Conservation (phyloP, 2,113 vertebrate species). For the Sialia sialis region DNA sequence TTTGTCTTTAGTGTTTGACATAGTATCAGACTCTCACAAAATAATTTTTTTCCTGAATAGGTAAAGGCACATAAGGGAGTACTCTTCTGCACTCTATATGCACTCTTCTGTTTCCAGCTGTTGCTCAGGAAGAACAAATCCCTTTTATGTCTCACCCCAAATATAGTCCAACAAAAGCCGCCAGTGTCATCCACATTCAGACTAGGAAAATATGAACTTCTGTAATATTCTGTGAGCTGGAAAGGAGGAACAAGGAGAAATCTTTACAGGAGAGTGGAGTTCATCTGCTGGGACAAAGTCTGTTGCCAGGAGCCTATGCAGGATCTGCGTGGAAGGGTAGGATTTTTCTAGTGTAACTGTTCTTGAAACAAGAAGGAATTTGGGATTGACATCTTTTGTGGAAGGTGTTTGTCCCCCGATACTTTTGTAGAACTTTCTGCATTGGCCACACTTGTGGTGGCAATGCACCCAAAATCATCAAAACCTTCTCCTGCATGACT, state of each 20-base stretch:
- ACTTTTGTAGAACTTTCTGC: neutral
- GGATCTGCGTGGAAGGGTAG: neutral
- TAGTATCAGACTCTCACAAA: neutral
- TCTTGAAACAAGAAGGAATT: neutral
- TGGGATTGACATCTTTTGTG: neutral
- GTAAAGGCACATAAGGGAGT: neutral
- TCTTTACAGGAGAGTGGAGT: neutral
- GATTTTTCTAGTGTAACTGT: neutral
- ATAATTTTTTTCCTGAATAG: neutral
- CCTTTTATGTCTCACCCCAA: neutral
- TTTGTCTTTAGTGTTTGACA: neutral
- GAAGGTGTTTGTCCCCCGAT: neutral
- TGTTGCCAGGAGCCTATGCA: neutral
- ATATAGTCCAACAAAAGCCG: neutral
- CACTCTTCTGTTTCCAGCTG: neutral
- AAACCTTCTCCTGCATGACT: neutral
- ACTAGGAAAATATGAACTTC: neutral
- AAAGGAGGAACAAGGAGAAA: neutral
- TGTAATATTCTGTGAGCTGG: neutral
- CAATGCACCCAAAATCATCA: neutral
- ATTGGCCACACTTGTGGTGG: neutral
- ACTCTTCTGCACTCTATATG: neutral
- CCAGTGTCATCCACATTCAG: neutral
- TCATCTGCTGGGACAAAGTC: neutral
- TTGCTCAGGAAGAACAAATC: neutral